These are phyloP conservation scores for Tragulus kanchil DNA, from an alignment of 2,113 vertebrate genomes.

Conservation along the genomic window DNA sequence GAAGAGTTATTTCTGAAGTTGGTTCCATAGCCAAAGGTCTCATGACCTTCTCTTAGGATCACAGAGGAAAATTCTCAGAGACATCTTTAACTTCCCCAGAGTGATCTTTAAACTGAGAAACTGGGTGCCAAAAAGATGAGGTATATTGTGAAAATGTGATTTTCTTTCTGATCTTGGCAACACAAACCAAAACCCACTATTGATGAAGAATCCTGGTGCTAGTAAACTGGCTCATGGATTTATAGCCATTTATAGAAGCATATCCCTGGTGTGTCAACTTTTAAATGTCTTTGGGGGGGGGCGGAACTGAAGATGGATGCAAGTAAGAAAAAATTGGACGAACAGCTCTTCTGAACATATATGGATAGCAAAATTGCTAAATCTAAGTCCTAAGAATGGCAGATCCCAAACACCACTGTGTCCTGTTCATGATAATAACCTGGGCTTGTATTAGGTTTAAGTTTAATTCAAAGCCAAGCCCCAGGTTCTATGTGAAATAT, in stretches of 20 bases:
- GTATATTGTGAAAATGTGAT: neutral
- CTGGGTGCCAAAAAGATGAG: neutral
- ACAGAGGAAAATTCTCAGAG: constrained; percentile 22
- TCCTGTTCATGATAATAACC: constrained; percentile 32
- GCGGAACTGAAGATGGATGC: neutral
- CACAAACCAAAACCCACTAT: neutral
- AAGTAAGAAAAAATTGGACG: constrained; percentile 19
- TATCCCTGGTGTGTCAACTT: neutral
- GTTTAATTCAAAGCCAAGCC: constrained; percentile 60
- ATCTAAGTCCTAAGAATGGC: neutral
- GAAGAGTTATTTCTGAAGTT: constrained; percentile 19
- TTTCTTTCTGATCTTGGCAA: neutral
- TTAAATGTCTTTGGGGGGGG: neutral
- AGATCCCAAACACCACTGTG: neutral
- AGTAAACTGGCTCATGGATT: neutral
- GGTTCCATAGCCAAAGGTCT: neutral
- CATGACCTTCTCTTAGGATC: neutral
- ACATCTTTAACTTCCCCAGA: neutral
- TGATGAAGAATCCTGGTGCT: neutral
- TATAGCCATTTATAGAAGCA: neutral
- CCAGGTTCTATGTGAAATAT: constrained; percentile 51
- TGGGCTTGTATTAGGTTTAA: neutral
- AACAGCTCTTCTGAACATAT: neutral
- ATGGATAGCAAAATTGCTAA: neutral
- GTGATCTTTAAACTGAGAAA: neutral